phyloP scores from a whole-genome alignment of 30 jellyfish, hydroid and myxozoan genomes.

The Pseudorhiza aurosa region DNA sequence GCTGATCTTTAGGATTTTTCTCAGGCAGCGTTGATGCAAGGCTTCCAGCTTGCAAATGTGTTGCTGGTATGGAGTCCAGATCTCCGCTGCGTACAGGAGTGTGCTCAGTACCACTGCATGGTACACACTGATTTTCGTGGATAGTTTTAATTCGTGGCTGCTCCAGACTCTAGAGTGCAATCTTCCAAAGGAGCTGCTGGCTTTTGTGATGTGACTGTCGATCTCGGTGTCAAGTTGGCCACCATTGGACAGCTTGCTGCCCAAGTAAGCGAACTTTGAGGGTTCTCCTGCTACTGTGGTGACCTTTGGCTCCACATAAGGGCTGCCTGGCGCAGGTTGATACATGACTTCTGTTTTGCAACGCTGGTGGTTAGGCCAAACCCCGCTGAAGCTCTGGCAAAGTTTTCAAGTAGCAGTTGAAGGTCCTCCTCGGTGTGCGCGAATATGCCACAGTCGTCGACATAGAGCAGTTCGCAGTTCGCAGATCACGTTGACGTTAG shows the following conservation, averaged over 20 bases:
- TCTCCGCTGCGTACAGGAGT: background rate
- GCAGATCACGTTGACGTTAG: background rate
- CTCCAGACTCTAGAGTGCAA: background rate
- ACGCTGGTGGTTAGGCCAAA: background rate
- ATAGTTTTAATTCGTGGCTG: background rate
- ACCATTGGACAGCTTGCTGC: background rate
- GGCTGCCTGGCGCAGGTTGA: background rate
- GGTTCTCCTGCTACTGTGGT: background rate
- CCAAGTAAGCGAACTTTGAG: background rate
- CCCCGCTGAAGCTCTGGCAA: background rate
- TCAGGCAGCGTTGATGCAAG: constrained; percentile 14
- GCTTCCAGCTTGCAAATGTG: constrained; percentile 16
- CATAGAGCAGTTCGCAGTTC: background rate
- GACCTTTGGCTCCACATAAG: background rate
- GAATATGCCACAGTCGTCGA: background rate
- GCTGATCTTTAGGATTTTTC: background rate
- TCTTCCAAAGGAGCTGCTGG: background rate
- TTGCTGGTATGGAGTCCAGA: constrained; percentile 32
- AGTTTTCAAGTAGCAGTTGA: background rate
- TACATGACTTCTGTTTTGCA: background rate
- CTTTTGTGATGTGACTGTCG: background rate
- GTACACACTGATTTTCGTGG: background rate
- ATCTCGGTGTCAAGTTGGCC: background rate
- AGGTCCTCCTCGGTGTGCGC: background rate
- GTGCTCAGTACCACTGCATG: background rate